phyloP scores from a whole-genome alignment of 2,113 vertebrate species.

The Alligator sinensis region DNA sequence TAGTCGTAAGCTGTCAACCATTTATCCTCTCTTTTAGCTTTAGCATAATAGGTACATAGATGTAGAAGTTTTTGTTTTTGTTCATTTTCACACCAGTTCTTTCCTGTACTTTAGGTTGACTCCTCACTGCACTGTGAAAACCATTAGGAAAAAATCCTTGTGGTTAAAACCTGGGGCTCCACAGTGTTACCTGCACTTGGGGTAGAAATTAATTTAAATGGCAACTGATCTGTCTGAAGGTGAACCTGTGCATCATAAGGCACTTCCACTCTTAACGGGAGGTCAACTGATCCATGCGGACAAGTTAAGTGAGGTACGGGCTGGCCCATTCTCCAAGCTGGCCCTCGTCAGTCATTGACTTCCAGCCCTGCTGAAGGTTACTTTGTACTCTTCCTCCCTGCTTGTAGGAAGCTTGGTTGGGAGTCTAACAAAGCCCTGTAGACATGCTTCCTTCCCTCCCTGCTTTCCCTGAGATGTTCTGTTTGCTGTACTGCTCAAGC shows the following conservation, averaged over 20 bases:
- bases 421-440: slow-evolving; percentile 28
- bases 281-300: slow-evolving; percentile 85
- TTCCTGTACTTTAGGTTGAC: slow-evolving; percentile 86
- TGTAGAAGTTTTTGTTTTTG: slow-evolving; percentile 66
- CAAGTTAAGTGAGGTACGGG: slow-evolving; percentile 87
- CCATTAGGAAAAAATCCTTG: slow-evolving; percentile 84
- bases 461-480: slow-evolving; percentile 13
- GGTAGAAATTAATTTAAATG: slow-evolving; percentile 85
- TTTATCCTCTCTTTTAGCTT: slow-evolving; percentile 53
- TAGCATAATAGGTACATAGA: slow-evolving; percentile 51
- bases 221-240: slow-evolving; percentile 84
- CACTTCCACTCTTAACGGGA: slow-evolving; percentile 84
- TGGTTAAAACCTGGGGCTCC: slow-evolving; percentile 84
- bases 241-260: slow-evolving; percentile 84
- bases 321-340: slow-evolving; percentile 80
- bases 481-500: slow-evolving; percentile 21
- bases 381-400: slow-evolving; percentile 53
- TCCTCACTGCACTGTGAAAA: slow-evolving; percentile 82
- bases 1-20: slow-evolving; percentile 49
- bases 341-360: slow-evolving; percentile 79
- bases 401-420: slow-evolving; percentile 48
- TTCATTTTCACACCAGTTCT: slow-evolving; percentile 84
- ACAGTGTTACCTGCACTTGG: slow-evolving; percentile 80
- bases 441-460: slow-evolving; percentile 50
- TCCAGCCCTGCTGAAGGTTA: slow-evolving; percentile 71